A percentile compares a stretch with the other conserved stretches of the same genome.
Evolutionary conservation across 2,113 vertebrate species (phyloP).

Genomic region (Onychostoma macrolepis): DNA sequence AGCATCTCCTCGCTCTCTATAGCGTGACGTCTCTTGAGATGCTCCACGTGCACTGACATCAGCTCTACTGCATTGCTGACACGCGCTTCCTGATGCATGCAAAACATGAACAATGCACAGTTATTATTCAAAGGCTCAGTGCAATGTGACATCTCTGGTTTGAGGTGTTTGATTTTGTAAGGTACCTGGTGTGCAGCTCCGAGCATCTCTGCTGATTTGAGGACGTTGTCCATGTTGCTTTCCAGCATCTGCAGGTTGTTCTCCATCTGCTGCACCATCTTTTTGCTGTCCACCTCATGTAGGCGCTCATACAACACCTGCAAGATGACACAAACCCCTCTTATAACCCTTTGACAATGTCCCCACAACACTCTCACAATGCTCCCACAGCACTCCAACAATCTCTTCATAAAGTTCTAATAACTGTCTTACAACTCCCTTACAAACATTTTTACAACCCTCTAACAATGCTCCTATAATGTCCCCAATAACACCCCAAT

Average conservation of each 20-base stretch:
- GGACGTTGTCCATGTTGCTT: conserved; percentile 43
- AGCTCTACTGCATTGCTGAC: conserved; percentile 70
- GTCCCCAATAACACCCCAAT: no score
- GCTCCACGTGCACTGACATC: conserved; percentile 76
- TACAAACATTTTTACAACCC: background rate
- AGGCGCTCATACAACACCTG: conserved; percentile 68
- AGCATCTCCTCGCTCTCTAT: conserved; percentile 72
- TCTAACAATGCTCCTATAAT: background rate
- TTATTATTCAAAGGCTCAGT: background rate
- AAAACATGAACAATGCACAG: background rate
- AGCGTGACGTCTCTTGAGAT: conserved; percentile 70
- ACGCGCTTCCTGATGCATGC: conserved; percentile 69
- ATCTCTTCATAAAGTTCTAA: background rate
- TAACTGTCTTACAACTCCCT: background rate
- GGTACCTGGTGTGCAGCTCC: conserved; percentile 75
- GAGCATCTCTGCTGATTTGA: conserved; percentile 64
- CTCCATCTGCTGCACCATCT: conserved; percentile 66
- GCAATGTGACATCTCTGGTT: background rate
- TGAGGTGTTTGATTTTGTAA: background rate
- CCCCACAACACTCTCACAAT: background rate
- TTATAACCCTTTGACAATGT: background rate
- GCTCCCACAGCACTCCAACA: background rate
- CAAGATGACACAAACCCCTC: background rate
- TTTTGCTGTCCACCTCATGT: conserved; percentile 14
- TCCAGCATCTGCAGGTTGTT: conserved; percentile 62